Conservation (phyloP, 1,140 invertebrate genomes). For the Pectinophora gossypiella region DNA sequence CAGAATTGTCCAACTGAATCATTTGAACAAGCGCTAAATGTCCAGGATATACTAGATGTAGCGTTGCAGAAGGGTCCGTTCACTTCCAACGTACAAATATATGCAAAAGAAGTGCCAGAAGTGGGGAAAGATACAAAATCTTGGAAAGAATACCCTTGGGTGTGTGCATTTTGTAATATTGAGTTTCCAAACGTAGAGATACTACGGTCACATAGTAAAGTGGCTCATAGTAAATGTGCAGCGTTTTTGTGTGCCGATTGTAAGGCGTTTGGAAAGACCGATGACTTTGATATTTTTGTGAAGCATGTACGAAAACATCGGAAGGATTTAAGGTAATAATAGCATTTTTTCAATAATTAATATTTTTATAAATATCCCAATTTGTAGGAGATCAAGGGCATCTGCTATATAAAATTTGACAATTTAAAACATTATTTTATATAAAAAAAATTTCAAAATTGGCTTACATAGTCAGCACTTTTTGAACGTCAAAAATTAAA, state of each 20-base stretch:
- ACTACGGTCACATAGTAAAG: constrained; percentile 41
- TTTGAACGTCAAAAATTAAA: no score
- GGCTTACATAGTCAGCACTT: no score
- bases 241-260: constrained; percentile 51
- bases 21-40: constrained; percentile 31
- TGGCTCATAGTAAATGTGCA: constrained; percentile 44
- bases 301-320: constrained; percentile 30
- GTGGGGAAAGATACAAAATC: constrained; percentile 15
- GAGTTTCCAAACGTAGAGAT: constrained; percentile 46
- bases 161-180: constrained; percentile 50
- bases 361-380: no score
- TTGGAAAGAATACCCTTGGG: constrained; percentile 56
- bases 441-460: no score
- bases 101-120: constrained; percentile 35
- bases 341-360: no score
- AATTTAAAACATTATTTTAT: no score
- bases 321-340: constrained; percentile 23
- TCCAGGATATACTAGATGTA: constrained; percentile 42
- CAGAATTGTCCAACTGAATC: background rate
- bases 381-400: no score
- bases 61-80: constrained; percentile 33
- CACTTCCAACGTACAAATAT: constrained; percentile 31
- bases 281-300: constrained; percentile 18
- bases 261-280: constrained; percentile 26
- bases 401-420: no score